These are phyloP conservation scores for Oithona nana DNA, from an alignment of 2,888 invertebrate genomes.

Conservation along the genomic window DNA sequence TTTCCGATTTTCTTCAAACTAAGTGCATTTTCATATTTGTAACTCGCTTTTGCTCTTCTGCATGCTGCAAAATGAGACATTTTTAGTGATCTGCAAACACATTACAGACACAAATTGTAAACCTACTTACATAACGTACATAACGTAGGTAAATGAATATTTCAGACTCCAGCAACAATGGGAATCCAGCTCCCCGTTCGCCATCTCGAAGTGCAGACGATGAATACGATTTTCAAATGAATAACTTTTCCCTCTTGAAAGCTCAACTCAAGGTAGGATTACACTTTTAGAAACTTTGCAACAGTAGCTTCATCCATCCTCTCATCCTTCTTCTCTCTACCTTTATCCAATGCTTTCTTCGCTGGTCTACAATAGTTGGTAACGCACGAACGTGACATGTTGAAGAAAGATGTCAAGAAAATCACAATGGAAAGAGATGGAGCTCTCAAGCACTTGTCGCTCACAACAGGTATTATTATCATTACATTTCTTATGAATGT, in stretches of 20 bases:
- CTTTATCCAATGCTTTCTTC: too few species aligned
- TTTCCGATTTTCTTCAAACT: too few species aligned
- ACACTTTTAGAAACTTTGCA: neutral
- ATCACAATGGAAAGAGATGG: slow-evolving; percentile 4
- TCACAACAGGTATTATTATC: neutral
- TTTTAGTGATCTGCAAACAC: too few species aligned
- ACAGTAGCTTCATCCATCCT: neutral
- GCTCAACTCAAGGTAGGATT: neutral
- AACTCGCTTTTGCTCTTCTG: too few species aligned
- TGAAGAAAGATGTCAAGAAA: slow-evolving; percentile 20
- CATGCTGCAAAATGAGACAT: too few species aligned
- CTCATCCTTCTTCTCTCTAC: too few species aligned
- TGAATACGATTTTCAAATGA: neutral
- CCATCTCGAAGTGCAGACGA: neutral
- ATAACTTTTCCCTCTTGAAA: neutral
- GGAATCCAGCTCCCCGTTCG: too few species aligned
- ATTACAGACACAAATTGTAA: too few species aligned
- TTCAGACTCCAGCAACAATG: neutral
- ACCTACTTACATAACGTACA: too few species aligned
- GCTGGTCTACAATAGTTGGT: too few species aligned
- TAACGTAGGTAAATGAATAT: too few species aligned
- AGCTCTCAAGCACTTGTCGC: neutral
- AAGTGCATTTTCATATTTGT: too few species aligned
- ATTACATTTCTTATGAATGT: neutral
- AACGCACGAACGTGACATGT: slow-evolving; percentile 24